These are phyloP conservation scores for Carpatolechia fugitivella DNA, from an alignment of 2,888 invertebrate species.

Conservation along the genomic window DNA sequence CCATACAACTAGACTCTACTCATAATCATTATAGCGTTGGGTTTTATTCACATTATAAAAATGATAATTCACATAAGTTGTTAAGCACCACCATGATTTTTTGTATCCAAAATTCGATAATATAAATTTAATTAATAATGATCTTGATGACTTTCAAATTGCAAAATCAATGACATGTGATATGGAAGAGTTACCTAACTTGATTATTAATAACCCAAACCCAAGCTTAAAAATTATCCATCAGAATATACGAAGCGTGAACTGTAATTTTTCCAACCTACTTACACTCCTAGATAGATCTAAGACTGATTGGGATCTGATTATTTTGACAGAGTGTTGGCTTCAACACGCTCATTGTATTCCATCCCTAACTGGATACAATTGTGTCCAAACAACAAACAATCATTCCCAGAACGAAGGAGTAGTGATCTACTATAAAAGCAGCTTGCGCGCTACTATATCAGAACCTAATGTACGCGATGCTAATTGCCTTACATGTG, in stretches of 20 bases:
- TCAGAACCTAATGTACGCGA: background rate
- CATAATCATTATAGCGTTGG: background rate
- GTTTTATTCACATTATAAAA: background rate
- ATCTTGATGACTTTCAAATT: conserved; percentile 6
- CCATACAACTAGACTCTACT: background rate
- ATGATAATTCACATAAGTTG: background rate
- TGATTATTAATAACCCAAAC: conserved; percentile 6
- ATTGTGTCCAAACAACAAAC: background rate
- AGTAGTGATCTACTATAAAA: background rate
- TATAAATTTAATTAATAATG: conserved; percentile 3
- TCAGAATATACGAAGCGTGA: conserved; percentile 13
- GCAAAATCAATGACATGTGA: conserved; percentile 7
- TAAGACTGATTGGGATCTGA: conserved; percentile 9
- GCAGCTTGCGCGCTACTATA: background rate
- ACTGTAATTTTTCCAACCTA: conserved; percentile 11
- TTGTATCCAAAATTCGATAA: background rate
- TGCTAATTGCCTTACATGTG: background rate
- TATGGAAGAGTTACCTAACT: conserved; percentile 8
- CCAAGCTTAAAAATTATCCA: conserved; percentile 9
- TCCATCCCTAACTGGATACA: background rate
- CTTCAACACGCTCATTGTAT: background rate
- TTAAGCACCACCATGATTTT: background rate
- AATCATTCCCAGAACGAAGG: conserved; percentile 11
- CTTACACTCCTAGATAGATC: conserved; percentile 6
- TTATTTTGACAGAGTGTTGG: conserved; percentile 10